Conservation (phyloP, 1,140 invertebrate genomes). For the Aricia agestis region DNA sequence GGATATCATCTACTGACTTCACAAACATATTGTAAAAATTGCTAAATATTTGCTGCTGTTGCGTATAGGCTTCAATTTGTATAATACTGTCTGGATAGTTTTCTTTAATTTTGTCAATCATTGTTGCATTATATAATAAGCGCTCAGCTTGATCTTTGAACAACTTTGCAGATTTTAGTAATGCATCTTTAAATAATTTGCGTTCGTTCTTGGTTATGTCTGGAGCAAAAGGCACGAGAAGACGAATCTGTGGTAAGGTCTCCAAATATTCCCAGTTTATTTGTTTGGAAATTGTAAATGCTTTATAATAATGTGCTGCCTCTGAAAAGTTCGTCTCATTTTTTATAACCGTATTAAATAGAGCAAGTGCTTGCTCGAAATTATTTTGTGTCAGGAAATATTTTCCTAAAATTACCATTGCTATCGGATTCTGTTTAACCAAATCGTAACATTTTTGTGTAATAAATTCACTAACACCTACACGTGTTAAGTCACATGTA, state of each 20-base stretch:
- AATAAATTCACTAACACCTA: conserved; percentile 5
- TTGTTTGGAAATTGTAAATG: conserved; percentile 12
- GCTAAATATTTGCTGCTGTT: conserved; percentile 17
- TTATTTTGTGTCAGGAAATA: conserved; percentile 17
- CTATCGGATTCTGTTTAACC: conserved; percentile 17
- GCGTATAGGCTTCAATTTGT: conserved; percentile 17
- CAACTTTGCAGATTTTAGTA: conserved; percentile 9
- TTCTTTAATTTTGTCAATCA: conserved; percentile 20
- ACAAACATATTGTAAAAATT: conserved; percentile 15
- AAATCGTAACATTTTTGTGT: conserved; percentile 15
- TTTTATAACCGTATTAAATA: conserved; percentile 20
- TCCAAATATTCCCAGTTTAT: not conserved
- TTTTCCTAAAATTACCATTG: conserved; percentile 19
- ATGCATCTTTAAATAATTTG: conserved; percentile 13
- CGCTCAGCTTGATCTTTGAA: conserved; percentile 5
- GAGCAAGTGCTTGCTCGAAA: not conserved
- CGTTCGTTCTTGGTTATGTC: not conserved
- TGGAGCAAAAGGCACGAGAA: too few species aligned
- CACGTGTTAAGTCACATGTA: not conserved
- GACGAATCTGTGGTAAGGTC: too few species aligned
- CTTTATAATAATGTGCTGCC: conserved; percentile 22
- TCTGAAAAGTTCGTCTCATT: conserved; percentile 17
- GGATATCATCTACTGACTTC: conserved; percentile 18
- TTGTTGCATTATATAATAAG: conserved; percentile 13
- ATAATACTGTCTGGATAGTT: conserved; percentile 16